phyloP scores from a whole-genome alignment of 2,113 vertebrate genomes.

The Prinia subflava region DNA sequence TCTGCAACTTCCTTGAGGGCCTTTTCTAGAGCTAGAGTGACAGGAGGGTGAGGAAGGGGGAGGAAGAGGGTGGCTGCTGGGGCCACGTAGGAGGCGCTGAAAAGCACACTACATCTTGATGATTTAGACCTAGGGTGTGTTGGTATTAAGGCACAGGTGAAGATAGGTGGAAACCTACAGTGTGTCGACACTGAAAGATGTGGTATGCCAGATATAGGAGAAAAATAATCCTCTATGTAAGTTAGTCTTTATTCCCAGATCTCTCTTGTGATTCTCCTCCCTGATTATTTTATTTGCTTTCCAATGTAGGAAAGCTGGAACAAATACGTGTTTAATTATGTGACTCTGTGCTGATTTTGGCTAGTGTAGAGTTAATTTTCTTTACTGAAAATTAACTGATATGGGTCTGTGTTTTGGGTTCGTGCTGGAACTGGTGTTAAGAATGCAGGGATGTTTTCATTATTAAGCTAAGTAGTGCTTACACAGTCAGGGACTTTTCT shows the following conservation, averaged over 20 bases:
- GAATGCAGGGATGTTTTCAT: background rate
- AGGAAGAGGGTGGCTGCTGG: background rate
- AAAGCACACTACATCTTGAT: background rate
- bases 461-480: background rate
- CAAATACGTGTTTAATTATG: background rate
- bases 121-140: background rate
- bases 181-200: background rate
- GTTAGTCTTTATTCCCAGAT: background rate
- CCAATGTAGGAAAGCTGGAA: background rate
- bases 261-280: background rate
- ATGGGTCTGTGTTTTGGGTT: background rate
- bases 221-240: background rate
- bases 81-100: background rate
- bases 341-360: background rate
- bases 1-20: background rate
- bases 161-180: background rate
- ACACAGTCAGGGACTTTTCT: background rate
- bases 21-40: background rate
- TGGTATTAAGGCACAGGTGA: background rate
- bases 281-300: background rate
- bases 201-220: background rate
- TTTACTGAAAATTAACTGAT: background rate
- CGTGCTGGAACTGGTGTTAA: background rate
- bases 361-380: background rate
- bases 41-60: rapidly evolving